Evolutionary conservation across 2,797 vertebrate species (phyloP).

Genomic region (Gymnodraco acuticeps): DNA sequence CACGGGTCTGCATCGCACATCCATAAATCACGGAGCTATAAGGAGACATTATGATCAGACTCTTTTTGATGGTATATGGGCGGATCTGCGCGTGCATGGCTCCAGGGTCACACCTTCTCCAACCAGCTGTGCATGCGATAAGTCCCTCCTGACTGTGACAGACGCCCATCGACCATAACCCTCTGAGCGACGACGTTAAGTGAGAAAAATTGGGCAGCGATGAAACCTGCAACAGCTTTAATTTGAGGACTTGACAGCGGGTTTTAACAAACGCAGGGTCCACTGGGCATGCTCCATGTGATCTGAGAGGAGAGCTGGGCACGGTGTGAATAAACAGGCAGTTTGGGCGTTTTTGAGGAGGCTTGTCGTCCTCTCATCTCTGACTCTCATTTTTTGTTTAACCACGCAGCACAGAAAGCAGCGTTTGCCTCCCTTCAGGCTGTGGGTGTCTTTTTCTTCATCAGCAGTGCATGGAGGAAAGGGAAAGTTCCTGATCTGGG

Average conservation of each 20-base stretch:
- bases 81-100: slow-evolving; percentile 53
- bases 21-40: background rate
- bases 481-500: slow-evolving; percentile 31
- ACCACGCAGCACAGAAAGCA: slow-evolving; percentile 9
- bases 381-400: slow-evolving; percentile 15
- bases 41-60: background rate
- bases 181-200: slow-evolving; percentile 13
- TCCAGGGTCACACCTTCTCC: slow-evolving; percentile 65
- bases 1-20: background rate
- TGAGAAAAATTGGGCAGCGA: slow-evolving; percentile 20
- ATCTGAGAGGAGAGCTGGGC: slow-evolving; percentile 41
- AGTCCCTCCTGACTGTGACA: slow-evolving; percentile 12
- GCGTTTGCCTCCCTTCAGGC: background rate
- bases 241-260: slow-evolving; percentile 50
- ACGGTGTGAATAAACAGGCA: slow-evolving; percentile 62
- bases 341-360: slow-evolving; percentile 57
- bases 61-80: slow-evolving; percentile 32
- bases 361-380: slow-evolving; percentile 40
- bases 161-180: slow-evolving; percentile 21
- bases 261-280: slow-evolving; percentile 30
- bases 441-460: slow-evolving; percentile 8
- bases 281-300: slow-evolving; percentile 75
- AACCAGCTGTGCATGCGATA: slow-evolving; percentile 45
- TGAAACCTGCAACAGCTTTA: slow-evolving; percentile 31
- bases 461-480: slow-evolving; percentile 30